Evolutionary conservation across 2,113 vertebrate species (phyloP), one percentile per base, ranked within the genome.

Genomic region (Tauraco erythrolophus): DNA sequence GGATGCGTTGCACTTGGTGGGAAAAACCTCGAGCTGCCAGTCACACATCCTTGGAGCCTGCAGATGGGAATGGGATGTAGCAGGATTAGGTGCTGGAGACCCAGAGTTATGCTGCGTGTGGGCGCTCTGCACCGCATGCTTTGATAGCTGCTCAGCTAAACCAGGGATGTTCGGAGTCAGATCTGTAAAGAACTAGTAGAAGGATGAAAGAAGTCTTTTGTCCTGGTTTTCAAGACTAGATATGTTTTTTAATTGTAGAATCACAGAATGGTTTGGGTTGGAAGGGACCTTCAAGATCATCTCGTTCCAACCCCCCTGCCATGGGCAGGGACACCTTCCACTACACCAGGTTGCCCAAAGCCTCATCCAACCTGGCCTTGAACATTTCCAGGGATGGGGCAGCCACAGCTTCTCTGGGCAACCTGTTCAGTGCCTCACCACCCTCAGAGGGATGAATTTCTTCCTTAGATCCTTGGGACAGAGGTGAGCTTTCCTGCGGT

Each of bases 41-140:
- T 53, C 23, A 9, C 24, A 33, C 7, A 6, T 72, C 51, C 48
- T 46, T 21, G 19, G 19, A 65, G 33, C 8, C 74, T 74, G 54
- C 45, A 33, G 39, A 6, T 6, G 8, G 84, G 54, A 48, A 28
- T 45, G 57, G 69, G 56, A 45, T 70, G 56, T 6, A 48, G 56
- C 69, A 87, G 72, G 68, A 30, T 39, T 12, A n/a, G 80, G 19
- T 25, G 9, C 46, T 39, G 84, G 21, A 31, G 43, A 37, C 14
- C 21, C 7, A 6, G 24, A 23, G 4, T 75, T 51, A 2, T 2
- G 0, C 62, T 41, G 58, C 11, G 1, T 45, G n/a, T 50, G 87
- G 51, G 30, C 60, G 19, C 4, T 31, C 27, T 57, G 22, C 17
- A 22, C 51, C 11, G 2, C 0, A 0, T 2, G 10, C 51, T 88